A percentile compares a stretch with the other conserved stretches of the same genome.
phyloP scores from a whole-genome alignment of 1,140 invertebrate genomes.

The Drosophila persimilis region DNA sequence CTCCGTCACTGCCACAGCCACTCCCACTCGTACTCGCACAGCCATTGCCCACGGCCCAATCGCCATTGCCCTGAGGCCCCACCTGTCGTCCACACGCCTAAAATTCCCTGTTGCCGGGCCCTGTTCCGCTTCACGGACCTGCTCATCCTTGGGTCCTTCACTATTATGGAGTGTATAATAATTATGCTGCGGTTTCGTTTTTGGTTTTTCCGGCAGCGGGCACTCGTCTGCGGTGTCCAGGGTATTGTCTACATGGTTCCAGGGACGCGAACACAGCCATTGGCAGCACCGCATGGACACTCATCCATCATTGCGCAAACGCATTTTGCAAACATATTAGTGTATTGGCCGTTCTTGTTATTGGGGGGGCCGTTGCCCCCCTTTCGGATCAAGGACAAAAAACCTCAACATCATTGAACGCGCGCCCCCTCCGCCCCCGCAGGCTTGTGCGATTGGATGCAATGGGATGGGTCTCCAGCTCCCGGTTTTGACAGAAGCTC shows the following conservation, averaged over 20 bases:
- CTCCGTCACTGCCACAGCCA: background rate
- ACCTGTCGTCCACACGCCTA: background rate
- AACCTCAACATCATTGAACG: conserved; percentile 31
- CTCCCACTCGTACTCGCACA: too few relatives aligned
- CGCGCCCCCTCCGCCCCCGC: conserved; percentile 17
- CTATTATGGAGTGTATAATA: conserved; percentile 63
- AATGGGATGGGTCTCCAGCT: too few relatives aligned
- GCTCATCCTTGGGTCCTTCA: conserved; percentile 11
- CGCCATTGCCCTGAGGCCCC: background rate
- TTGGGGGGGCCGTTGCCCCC: too few relatives aligned
- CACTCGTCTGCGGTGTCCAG: conserved; percentile 1
- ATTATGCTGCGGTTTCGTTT: conserved; percentile 60
- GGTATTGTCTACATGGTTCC: conserved; percentile 6
- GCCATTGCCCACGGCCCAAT: too few relatives aligned
- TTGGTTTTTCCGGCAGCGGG: conserved; percentile 32
- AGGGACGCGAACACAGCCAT: background rate
- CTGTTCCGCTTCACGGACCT: background rate
- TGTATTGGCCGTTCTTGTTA: conserved; percentile 18
- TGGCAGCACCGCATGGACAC: background rate
- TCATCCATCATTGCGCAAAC: conserved; percentile 9
- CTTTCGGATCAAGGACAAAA: background rate
- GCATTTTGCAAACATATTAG: conserved; percentile 42
- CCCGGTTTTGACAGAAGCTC: background rate
- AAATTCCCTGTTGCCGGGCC: background rate
- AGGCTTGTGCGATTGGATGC: background rate